Percentiles rank a stretch among this genome's conserved stretches.
Evolutionary conservation across 2,113 vertebrate species (phyloP).

Genomic region (Gila orcuttii): DNA sequence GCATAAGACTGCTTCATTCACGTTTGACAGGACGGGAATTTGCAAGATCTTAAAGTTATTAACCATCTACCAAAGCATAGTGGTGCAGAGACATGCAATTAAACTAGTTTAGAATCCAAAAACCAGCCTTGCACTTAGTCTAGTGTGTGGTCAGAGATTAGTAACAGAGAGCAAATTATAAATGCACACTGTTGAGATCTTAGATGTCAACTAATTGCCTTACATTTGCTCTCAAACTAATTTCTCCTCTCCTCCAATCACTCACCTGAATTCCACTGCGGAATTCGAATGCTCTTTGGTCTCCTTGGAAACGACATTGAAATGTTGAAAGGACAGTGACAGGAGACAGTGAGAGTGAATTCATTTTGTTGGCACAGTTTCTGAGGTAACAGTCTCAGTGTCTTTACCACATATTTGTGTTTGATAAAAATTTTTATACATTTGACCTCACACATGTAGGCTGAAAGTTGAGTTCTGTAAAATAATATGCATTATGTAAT

Average conservation of each 20-base stretch:
- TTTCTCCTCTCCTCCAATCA: conserved; percentile 41
- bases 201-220: not conserved
- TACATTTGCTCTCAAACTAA: conserved; percentile 8
- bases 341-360: conserved; percentile 37
- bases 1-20: not conserved
- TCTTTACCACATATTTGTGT: not conserved
- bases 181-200: not conserved
- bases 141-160: not conserved
- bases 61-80: not conserved
- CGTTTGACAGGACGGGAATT: not conserved
- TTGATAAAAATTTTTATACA: not conserved
- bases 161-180: conserved; percentile 9
- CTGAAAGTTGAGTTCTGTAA: not conserved
- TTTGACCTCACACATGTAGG: not conserved
- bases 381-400: conserved; percentile 4
- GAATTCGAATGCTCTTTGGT: conserved; percentile 48
- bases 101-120: not conserved
- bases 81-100: not conserved
- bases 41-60: not conserved
- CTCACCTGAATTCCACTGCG: conserved; percentile 6
- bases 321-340: conserved; percentile 32
- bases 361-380: conserved; percentile 31
- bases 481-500: not conserved
- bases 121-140: not conserved
- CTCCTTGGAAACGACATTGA: conserved; percentile 50